These are phyloP conservation scores for Brachylomia viminalis DNA, from an alignment of 2,888 invertebrate genomes.

Conservation along the genomic window DNA sequence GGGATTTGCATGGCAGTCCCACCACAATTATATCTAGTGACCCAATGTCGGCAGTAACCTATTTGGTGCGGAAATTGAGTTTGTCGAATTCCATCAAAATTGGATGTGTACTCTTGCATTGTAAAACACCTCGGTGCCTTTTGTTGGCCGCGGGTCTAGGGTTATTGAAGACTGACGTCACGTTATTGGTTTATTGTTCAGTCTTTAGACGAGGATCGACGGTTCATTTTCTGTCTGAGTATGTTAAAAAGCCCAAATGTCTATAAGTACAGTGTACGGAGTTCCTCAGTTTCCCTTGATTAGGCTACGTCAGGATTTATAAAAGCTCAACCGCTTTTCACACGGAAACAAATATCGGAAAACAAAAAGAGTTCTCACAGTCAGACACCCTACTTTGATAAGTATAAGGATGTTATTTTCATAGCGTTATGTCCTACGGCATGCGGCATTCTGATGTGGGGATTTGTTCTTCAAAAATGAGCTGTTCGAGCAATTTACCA, in stretches of 20 bases:
- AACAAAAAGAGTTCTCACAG: neutral
- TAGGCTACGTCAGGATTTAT: neutral
- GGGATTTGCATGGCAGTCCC: slow-evolving; percentile 83
- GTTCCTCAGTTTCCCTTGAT: neutral
- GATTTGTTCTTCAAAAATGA: too few relatives aligned
- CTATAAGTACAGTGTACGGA: neutral
- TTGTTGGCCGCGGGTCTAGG: slow-evolving; percentile 20
- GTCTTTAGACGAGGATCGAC: too few relatives aligned
- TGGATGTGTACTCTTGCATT: slow-evolving; percentile 85
- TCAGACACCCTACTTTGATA: neutral
- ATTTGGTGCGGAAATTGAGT: slow-evolving; percentile 88
- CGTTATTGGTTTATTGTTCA: slow-evolving; percentile 11
- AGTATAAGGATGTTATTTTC: too few relatives aligned
- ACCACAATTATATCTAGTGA: slow-evolving; percentile 84
- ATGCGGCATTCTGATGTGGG: too few relatives aligned
- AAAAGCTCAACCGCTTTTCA: neutral
- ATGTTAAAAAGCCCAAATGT: neutral
- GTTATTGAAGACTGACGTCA: slow-evolving; percentile 30
- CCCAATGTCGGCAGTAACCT: slow-evolving; percentile 85
- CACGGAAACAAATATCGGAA: too few relatives aligned
- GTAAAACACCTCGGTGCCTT: slow-evolving; percentile 74
- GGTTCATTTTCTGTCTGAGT: neutral
- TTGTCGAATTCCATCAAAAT: slow-evolving; percentile 89
- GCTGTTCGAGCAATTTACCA: too few relatives aligned
- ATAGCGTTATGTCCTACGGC: too few relatives aligned